Conservation (phyloP, 1,140 invertebrate species). For the Heliconius himera region DNA sequence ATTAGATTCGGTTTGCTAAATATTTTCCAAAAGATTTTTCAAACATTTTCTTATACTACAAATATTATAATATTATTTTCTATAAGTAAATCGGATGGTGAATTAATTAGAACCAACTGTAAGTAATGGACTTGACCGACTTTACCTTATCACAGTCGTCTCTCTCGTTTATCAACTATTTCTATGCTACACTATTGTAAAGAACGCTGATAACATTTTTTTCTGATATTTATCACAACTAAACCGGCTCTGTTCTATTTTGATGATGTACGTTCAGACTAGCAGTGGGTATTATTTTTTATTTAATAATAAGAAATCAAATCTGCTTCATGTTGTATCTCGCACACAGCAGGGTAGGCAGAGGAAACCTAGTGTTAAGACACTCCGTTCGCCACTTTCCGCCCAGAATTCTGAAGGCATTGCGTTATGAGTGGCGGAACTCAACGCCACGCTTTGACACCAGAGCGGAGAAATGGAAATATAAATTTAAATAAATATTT, state of each 20-base stretch:
- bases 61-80: neutral
- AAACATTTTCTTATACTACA: too few species aligned
- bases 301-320: too few species aligned
- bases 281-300: too few species aligned
- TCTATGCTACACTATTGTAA: neutral
- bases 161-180: conserved; percentile 4
- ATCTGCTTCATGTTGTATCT: too few species aligned
- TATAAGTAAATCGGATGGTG: neutral
- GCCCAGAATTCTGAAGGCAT: too few species aligned
- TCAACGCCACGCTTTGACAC: too few species aligned
- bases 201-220: neutral
- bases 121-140: neutral
- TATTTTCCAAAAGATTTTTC: neutral
- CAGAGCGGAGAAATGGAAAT: too few species aligned
- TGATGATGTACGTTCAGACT: neutral
- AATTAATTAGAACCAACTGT: neutral
- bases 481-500: too few species aligned
- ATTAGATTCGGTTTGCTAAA: neutral
- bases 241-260: neutral
- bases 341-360: too few species aligned
- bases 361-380: too few species aligned
- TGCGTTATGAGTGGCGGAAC: too few species aligned
- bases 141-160: neutral
- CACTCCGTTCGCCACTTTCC: too few species aligned
- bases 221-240: neutral